Evolutionary conservation across 2,797 vertebrate species (phyloP).

Genomic region (Chelmon rostratus): DNA sequence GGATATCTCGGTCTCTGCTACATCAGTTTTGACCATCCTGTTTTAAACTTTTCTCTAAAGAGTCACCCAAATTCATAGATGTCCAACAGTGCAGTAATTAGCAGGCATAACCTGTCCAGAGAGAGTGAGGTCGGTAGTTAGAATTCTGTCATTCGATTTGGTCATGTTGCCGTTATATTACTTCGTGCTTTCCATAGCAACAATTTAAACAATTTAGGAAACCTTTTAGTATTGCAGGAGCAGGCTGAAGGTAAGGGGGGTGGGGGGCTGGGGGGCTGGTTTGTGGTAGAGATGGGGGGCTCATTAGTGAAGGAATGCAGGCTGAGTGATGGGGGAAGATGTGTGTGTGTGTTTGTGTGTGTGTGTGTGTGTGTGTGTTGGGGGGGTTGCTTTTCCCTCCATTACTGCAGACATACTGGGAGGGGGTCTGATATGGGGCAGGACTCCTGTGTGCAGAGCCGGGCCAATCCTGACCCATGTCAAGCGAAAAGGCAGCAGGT

Average conservation of each 20-base stretch:
- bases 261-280: constrained; percentile 6
- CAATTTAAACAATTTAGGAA: constrained; percentile 8
- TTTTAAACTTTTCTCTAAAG: neutral
- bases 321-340: constrained; percentile 57
- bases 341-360: neutral
- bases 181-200: constrained; percentile 1
- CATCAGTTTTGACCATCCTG: neutral
- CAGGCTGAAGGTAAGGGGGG: constrained; percentile 39
- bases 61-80: neutral
- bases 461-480: constrained; percentile 67
- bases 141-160: neutral
- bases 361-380: neutral
- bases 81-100: neutral
- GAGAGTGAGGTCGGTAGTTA: neutral
- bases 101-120: neutral
- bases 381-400: constrained; percentile 30
- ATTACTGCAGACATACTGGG: constrained; percentile 52
- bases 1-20: neutral
- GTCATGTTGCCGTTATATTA: neutral
- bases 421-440: constrained; percentile 62
- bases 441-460: constrained; percentile 56
- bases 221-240: constrained; percentile 35
- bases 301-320: constrained; percentile 85
- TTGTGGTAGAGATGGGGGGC: constrained; percentile 36
- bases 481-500: constrained; percentile 72